A percentile compares a stretch with the other conserved stretches of the same genome.
Conservation (phyloP, 2,113 vertebrate species). For the Synodontis membranacea region DNA sequence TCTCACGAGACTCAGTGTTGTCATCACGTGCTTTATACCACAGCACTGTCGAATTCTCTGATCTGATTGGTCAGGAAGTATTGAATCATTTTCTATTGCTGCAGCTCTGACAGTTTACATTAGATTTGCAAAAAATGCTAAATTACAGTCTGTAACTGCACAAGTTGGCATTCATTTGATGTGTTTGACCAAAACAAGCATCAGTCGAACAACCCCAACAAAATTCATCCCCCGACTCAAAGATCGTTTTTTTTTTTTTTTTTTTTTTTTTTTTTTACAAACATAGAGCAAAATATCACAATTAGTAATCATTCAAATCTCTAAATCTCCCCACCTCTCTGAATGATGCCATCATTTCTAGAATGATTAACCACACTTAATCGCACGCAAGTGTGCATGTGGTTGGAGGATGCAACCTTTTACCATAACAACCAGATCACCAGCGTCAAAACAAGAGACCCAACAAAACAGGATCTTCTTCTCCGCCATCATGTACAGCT, state of each 20-base stretch:
- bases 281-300: not conserved
- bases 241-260: too few species aligned
- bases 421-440: conserved; percentile 44
- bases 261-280: not conserved
- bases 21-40: not conserved
- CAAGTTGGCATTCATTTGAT: not conserved
- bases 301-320: not conserved
- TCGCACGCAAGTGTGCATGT: conserved; percentile 4
- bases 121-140: not conserved
- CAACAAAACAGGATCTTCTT: not conserved
- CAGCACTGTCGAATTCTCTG: not conserved
- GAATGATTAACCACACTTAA: conserved; percentile 10
- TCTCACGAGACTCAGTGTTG: not conserved
- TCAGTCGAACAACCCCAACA: not conserved
- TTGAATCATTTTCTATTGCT: not conserved
- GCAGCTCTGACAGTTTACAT: not conserved
- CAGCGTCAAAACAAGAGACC: conserved; percentile 37
- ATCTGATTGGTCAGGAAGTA: not conserved
- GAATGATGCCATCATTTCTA: conserved; percentile 14
- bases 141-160: not conserved
- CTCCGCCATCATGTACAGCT: not conserved
- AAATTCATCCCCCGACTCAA: not conserved
- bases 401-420: conserved; percentile 22
- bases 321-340: not conserved
- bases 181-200: not conserved